phyloP scores from a whole-genome alignment of 2,888 invertebrate genomes.

The Agrotis segetum region DNA sequence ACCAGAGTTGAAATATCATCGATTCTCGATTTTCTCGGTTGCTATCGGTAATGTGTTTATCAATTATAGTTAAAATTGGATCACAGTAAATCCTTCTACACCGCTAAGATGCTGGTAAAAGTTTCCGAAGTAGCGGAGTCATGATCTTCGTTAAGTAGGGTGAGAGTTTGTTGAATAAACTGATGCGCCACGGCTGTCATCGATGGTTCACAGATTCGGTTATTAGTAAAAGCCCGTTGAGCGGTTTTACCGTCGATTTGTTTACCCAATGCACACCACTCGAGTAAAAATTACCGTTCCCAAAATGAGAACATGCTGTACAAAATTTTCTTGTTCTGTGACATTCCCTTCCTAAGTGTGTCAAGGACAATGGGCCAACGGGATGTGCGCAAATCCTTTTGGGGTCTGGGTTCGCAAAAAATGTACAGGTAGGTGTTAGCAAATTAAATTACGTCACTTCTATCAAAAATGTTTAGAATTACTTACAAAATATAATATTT shows the following conservation, averaged over 20 bases:
- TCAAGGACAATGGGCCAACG: slow-evolving; percentile 31
- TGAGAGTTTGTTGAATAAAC: slow-evolving; percentile 38
- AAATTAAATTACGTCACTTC: neutral
- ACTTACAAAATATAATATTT: slow-evolving; percentile 3
- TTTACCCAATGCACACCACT: slow-evolving; percentile 6
- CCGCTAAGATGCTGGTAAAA: slow-evolving; percentile 36
- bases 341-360: slow-evolving; percentile 44
- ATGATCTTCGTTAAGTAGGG: slow-evolving; percentile 56
- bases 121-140: slow-evolving; percentile 40
- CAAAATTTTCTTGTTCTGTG: slow-evolving; percentile 8
- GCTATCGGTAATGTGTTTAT: slow-evolving; percentile 43
- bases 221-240: slow-evolving; percentile 20
- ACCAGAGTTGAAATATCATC: slow-evolving; percentile 33
- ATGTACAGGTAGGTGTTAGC: neutral
- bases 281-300: neutral
- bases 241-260: neutral
- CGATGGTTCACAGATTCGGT: slow-evolving; percentile 41
- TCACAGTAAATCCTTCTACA: slow-evolving; percentile 36
- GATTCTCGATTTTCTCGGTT: slow-evolving; percentile 36
- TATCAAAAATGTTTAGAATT: neutral
- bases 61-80: slow-evolving; percentile 51
- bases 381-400: slow-evolving; percentile 36
- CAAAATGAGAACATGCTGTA: neutral
- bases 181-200: slow-evolving; percentile 39
- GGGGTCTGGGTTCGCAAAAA: neutral